phyloP scores from a whole-genome alignment of 2,797 vertebrate genomes.

The Dipus sagitta region DNA sequence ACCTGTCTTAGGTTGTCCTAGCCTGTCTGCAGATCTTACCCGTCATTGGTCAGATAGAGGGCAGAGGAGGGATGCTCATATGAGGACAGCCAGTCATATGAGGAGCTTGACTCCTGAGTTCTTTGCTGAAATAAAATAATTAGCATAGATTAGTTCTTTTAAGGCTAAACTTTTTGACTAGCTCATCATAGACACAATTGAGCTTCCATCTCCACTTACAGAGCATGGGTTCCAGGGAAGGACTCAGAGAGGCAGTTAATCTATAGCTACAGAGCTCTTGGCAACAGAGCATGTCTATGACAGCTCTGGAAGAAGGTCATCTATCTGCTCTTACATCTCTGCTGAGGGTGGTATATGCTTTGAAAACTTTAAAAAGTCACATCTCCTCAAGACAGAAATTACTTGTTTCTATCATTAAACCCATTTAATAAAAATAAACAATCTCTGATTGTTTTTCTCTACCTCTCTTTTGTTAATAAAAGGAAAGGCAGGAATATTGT shows the following conservation, averaged over 20 bases:
- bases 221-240: not conserved
- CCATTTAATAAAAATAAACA: not conserved
- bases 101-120: no score
- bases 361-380: not conserved
- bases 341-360: not conserved
- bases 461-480: not conserved
- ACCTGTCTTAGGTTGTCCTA: no score
- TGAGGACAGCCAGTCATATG: no score
- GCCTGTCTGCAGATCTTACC: no score
- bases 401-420: not conserved
- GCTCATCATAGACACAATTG: not conserved
- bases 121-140: conserved; percentile 76
- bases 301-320: not conserved
- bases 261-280: not conserved
- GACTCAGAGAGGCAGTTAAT: not conserved
- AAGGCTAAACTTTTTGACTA: conserved; percentile 41
- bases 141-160: conserved; percentile 78
- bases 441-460: not conserved
- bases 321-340: not conserved
- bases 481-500: not conserved
- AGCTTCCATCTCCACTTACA: conserved; percentile 41
- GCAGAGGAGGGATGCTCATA: no score
- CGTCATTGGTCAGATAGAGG: no score
- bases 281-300: not conserved
- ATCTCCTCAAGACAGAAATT: not conserved